Evolutionary conservation across 2,113 vertebrate species (phyloP), one percentile per base, ranked within the genome.

Genomic region (Chlorodrepanis virens): DNA sequence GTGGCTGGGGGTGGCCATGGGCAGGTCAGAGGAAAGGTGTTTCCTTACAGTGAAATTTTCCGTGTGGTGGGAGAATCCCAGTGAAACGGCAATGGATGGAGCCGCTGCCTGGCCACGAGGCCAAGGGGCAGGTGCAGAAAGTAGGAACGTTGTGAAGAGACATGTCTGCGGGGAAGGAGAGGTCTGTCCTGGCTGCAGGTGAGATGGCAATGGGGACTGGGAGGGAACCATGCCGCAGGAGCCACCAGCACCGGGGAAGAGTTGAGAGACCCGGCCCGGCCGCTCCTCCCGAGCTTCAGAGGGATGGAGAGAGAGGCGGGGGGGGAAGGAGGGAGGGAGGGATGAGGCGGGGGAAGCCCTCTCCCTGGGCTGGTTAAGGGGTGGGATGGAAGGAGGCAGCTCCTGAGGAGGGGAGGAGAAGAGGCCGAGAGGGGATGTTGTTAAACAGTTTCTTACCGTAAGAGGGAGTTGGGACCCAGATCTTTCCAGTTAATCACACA

Each of bases 361-460:
- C 29, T 88, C 67, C 59, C n/a, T 27, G 88, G 74, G 52, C 61
- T 85, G 83, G 53, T 70, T 60, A 61, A 15, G 59, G 60, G 84
- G 87, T 23, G 91, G 94, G 95, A 78, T 75, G 76, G 92, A 84
- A 57, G 49, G 87, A 91, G 93, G 92, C 84, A 91, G 87, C 89
- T 94, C 81, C 77, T 74, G 53, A 35, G 76, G 89, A 89, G 65
- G 56, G 95, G 90, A 78, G 96, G 91, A 94, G 87, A 42, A 81
- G 77, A 86, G 92, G 53, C 83, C 84, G 94, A 88, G 92, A 91
- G 93, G 89, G 96, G 94, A 95, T 97, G 97, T 97, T 98, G 97
- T 97, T 97, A 97, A 98, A 97, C 98, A 97, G 97, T 97, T 97
- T 98, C 98, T 98, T 98, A 97, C 98, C 98, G 96, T 98, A 96